Base-by-base conservation (phyloP, 2,797 vertebrate species). In the Antennarius maculatus region DNA sequence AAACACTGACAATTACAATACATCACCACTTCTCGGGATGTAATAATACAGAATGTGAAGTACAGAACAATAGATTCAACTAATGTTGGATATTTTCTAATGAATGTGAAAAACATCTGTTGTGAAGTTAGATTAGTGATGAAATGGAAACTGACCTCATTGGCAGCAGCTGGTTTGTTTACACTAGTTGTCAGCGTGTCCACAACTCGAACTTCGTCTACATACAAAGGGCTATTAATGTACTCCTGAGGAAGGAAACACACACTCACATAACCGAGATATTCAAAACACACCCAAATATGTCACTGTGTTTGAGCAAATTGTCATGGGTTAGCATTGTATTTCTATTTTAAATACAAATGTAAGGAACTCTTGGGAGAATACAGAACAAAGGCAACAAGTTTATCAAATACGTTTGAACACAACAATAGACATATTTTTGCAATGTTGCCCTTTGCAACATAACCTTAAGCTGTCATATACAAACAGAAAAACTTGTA, bases 211-310 rank as follows among this genome's bases (percentile, higher is more conserved):
- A 66, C 45, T 39, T 84, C 84, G 9, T 87, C 76, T 61, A 51
- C 7, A 50, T 86, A 91, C 34, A 90, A 12, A 0, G 89, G 89
- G 47, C 90, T 92, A 43, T 67, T 42, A 31, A 90, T 23, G 67
- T 41, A 86, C 45, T 76, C 77, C 92, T 90, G 66, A 70, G 37
- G 18, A 43, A 34, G 7, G 14, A 57, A 56, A 51, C 49, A 62
- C 1, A 48, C 23, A 51, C 4, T 52, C 9, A 41, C 39, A 41
- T 41, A 1, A 41, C 9, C 13, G 39, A 41, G 39, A 12, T 11
- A 11, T 11, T 12, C 5, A 41, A 11, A 13, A 11, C 23, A 23
- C 23, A 23, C 23, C 23, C 23, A 23, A 3, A 13, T 41, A 41
- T 11, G 31, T 41, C 2, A 13, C 13, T 41, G 7, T 29, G 28